Evolutionary conservation across 35 echinoderm and acorn worm species (phyloP).

Genomic region (Anneissia japonica): DNA sequence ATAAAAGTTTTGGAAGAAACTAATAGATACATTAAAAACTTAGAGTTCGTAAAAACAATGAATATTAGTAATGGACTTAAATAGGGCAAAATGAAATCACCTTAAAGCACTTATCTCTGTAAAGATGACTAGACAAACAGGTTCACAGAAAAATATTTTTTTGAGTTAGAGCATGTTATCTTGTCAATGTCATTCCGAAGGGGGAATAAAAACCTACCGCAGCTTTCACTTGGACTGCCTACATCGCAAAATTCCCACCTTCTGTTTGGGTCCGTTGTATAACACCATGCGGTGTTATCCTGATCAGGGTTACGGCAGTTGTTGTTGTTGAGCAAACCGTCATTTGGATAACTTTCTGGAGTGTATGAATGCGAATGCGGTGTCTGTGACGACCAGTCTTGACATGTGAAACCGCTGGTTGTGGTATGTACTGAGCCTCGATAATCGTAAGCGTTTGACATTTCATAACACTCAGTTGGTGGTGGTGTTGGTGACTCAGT

Average conservation of each 20-base stretch:
- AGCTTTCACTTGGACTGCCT: not conserved
- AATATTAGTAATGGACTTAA: too few species aligned
- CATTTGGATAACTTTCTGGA: constrained; percentile 20
- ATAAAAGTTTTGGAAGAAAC: too few species aligned
- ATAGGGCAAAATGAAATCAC: too few species aligned
- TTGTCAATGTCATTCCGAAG: too few species aligned
- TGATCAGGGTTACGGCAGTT: constrained; percentile 36
- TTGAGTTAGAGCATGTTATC: too few species aligned
- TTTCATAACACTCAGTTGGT: constrained; percentile 29
- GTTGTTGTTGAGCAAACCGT: constrained; percentile 35
- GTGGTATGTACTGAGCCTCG: not conserved
- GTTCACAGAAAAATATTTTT: too few species aligned
- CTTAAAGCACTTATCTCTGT: too few species aligned
- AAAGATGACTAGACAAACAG: too few species aligned
- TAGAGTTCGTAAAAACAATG: too few species aligned
- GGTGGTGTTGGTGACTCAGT: too few species aligned
- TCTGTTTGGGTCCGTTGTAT: not conserved
- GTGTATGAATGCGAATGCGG: constrained; percentile 18
- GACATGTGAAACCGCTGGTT: constrained; percentile 1
- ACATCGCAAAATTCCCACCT: constrained; percentile 8
- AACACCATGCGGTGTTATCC: constrained; percentile 18
- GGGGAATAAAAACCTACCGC: not conserved
- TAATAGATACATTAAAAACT: too few species aligned
- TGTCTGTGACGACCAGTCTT: constrained; percentile 18
- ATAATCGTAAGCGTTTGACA: not conserved